These are phyloP conservation scores for Tyto alba DNA, from an alignment of 2,113 vertebrate genomes.

Conservation along the genomic window DNA sequence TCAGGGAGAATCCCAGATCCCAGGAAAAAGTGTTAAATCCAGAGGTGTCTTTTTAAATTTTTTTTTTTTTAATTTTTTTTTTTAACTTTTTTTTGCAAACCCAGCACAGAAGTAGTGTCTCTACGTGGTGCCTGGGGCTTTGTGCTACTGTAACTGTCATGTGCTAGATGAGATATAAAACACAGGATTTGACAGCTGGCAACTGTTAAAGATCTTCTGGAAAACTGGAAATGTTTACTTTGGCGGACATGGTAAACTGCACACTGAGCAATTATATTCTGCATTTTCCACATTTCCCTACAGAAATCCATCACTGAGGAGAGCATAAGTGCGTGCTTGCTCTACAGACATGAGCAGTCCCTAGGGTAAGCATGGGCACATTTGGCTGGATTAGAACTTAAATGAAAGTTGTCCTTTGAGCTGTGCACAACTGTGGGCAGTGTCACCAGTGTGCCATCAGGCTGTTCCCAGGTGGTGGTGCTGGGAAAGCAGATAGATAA, in stretches of 20 bases:
- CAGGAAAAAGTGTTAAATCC: neutral
- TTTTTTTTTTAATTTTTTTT: too few species aligned
- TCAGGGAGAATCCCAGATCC: neutral
- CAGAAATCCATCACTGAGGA: neutral
- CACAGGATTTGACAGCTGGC: slow-evolving; percentile 20
- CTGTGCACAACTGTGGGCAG: rapidly evolving
- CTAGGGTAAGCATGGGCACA: rapidly evolving
- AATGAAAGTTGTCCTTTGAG: neutral
- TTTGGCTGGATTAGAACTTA: neutral
- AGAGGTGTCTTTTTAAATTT: neutral
- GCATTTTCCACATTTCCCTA: neutral
- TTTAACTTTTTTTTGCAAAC: neutral
- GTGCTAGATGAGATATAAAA: slow-evolving; percentile 9
- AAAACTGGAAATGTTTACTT: neutral
- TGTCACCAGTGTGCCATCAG: neutral
- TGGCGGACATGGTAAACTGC: neutral
- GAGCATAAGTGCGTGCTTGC: neutral
- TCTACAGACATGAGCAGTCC: neutral
- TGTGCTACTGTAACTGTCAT: neutral
- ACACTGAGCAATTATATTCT: neutral
- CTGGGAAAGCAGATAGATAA: neutral
- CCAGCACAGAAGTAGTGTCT: neutral
- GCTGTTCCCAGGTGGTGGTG: neutral
- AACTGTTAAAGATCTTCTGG: neutral
- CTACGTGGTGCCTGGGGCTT: neutral